A percentile compares a stretch with the other conserved stretches of the same genome.
These are phyloP conservation scores for Polydesmus complanatus DNA, from an alignment of 2,888 invertebrate genomes.

Conservation along the genomic window DNA sequence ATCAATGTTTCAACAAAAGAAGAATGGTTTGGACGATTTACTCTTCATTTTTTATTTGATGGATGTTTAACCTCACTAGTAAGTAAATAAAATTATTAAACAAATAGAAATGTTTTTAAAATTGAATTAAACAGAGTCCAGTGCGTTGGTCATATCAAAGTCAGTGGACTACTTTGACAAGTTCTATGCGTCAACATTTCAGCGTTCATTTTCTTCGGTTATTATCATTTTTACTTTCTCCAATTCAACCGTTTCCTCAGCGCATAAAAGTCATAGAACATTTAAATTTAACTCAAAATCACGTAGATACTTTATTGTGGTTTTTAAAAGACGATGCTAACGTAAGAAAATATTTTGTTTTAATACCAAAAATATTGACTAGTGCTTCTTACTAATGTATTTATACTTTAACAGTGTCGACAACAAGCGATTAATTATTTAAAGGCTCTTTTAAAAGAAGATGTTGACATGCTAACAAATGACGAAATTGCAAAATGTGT, in stretches of 20 bases:
- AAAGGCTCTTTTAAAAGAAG: background rate
- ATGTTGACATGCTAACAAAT: no score
- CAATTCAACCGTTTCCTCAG: conserved; percentile 34
- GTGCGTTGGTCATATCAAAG: no score
- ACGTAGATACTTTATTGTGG: conserved; percentile 3
- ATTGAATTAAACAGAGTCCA: conserved; percentile 8
- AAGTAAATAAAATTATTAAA: background rate
- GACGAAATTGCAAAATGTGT: no score
- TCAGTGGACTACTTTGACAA: conserved; percentile 3
- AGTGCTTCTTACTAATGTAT: no score
- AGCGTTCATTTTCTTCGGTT: conserved; percentile 35
- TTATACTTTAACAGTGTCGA: background rate
- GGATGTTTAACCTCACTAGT: conserved; percentile 3
- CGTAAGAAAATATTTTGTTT: no score
- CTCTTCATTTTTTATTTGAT: conserved; percentile 3
- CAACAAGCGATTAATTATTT: background rate
- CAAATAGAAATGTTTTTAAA: background rate
- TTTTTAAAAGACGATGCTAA: background rate
- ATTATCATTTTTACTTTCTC: conserved; percentile 37
- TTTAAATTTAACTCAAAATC: conserved; percentile 13
- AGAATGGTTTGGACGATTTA: background rate
- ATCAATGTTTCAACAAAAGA: background rate
- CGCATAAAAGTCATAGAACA: conserved; percentile 36
- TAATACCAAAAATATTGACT: no score
- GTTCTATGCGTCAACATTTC: background rate